Percentiles rank a stretch among this genome's conserved stretches.
phyloP scores from a whole-genome alignment of 23 tunicate species.

The Halocynthia aurantium region DNA sequence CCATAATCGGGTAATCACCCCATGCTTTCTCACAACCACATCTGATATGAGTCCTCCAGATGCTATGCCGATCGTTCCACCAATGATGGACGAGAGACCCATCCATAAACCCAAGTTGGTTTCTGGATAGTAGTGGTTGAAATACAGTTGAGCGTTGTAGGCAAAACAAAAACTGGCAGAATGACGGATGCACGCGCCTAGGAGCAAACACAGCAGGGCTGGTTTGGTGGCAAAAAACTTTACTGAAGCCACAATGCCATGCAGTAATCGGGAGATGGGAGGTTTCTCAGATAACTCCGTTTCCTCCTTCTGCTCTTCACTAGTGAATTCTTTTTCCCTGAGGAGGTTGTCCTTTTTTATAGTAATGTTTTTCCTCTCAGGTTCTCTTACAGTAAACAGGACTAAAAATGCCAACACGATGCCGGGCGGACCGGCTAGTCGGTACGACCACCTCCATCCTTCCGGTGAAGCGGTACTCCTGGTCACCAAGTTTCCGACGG shows the following conservation, averaged over 20 bases:
- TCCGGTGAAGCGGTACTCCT: constrained; percentile 29
- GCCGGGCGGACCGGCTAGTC: constrained; percentile 58
- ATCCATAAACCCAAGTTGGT: constrained; percentile 60
- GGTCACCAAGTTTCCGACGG: constrained; percentile 72
- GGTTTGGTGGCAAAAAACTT: constrained; percentile 33
- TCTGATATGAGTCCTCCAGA: constrained; percentile 89
- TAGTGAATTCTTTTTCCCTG: not conserved
- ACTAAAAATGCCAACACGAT: constrained; percentile 51
- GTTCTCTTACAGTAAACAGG: constrained; percentile 48
- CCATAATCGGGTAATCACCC: constrained; percentile 58
- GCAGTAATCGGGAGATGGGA: not conserved
- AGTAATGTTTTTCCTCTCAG: constrained; percentile 43
- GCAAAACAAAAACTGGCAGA: constrained; percentile 98
- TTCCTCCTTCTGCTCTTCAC: not conserved
- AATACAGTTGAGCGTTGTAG: constrained; percentile 83
- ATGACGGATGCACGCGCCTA: constrained; percentile 71
- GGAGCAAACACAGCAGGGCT: constrained; percentile 39
- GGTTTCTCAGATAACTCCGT: not conserved
- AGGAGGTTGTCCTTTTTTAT: not conserved
- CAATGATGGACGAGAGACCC: constrained; percentile 65
- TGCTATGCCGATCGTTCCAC: constrained; percentile 82
- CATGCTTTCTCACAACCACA: constrained; percentile 48
- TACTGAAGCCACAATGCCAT: constrained; percentile 13
- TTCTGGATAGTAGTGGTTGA: constrained; percentile 56
- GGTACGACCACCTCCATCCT: constrained; percentile 89